A percentile compares a stretch with the other conserved stretches of the same genome.
phyloP scores from a whole-genome alignment of 2,888 invertebrate genomes.

The Chymomyza amoena region DNA sequence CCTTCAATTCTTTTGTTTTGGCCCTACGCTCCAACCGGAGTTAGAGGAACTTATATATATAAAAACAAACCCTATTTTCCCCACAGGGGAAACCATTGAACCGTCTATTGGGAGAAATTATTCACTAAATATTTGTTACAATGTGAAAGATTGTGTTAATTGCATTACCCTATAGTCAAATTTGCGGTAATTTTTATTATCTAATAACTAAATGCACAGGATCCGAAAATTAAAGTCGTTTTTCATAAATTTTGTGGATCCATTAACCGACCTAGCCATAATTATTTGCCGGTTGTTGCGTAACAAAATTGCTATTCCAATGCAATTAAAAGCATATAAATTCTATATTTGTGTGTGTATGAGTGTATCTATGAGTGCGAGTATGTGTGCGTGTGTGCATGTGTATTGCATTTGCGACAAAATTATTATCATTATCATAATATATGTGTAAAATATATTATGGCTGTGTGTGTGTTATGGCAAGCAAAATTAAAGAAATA shows the following conservation, averaged over 20 bases:
- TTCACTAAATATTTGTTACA: too few species aligned
- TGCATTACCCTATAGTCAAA: background rate
- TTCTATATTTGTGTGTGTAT: slow-evolving; percentile 16
- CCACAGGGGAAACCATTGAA: too few species aligned
- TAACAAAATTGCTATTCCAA: slow-evolving; percentile 54
- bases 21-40: too few species aligned
- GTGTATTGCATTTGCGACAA: background rate
- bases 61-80: too few species aligned
- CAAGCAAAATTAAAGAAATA: slow-evolving; percentile 51
- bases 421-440: background rate
- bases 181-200: background rate
- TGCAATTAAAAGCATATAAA: slow-evolving; percentile 67
- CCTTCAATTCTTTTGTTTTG: too few species aligned
- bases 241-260: background rate
- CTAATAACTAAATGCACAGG: background rate
- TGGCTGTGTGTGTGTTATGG: too few species aligned
- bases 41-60: too few species aligned
- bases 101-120: too few species aligned
- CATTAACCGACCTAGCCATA: slow-evolving; percentile 18
- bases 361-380: slow-evolving; percentile 43
- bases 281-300: slow-evolving; percentile 57
- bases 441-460: background rate
- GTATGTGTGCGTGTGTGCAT: background rate
- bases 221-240: background rate
- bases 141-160: too few species aligned